Base-by-base conservation (phyloP, 1,140 invertebrate genomes). In the Pygmarrhopalites habei region DNA sequence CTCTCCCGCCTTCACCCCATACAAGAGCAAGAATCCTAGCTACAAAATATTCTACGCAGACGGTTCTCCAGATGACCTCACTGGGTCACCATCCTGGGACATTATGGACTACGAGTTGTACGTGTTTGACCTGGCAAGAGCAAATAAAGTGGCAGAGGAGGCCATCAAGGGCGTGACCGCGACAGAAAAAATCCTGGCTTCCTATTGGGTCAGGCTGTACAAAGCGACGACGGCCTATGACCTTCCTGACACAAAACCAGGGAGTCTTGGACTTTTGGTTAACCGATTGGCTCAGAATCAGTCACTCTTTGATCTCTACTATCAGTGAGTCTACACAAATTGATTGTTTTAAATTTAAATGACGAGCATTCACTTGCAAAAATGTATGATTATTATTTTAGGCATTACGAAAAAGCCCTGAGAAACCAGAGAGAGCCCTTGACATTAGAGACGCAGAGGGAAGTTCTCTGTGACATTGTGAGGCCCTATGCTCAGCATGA, bases 11-110 rank as follows among this genome's bases (percentile, higher is more conserved):
- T 72, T 79, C 0, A 80, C 72, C 7, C 65, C 71, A 15, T 72
- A 65, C 39, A 30, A 60, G 1, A 65, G 75, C 14, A 67, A 79
- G 29, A 82, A 82, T 73, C 80, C 81, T 7, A 78, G 76, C 1
- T 83, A 79, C 66, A 71, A 79, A 47, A 76, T 82, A n/a, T 82
- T 81, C 73, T 74, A 82, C 66, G 80, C 43, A n/a, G 35, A 58
- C 58, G 60, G 53, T 26, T 15, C 17, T 29, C 79, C 82, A 65
- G 79, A 21, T 60, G 64, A 12, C 10, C 35, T 2, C 21, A 25
- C 32, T 60, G n/a, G n/a, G n/a, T n/a, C n/a, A n/a, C n/a, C n/a
- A n/a, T n/a, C n/a, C n/a, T n/a, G n/a, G n/a, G n/a, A 63, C 56
- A 72, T 78, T 19, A 62, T 78, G 21, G 78, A 80, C 61, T 74